phyloP scores from a whole-genome alignment of 1,140 invertebrate species.

The Drosophila erecta region DNA sequence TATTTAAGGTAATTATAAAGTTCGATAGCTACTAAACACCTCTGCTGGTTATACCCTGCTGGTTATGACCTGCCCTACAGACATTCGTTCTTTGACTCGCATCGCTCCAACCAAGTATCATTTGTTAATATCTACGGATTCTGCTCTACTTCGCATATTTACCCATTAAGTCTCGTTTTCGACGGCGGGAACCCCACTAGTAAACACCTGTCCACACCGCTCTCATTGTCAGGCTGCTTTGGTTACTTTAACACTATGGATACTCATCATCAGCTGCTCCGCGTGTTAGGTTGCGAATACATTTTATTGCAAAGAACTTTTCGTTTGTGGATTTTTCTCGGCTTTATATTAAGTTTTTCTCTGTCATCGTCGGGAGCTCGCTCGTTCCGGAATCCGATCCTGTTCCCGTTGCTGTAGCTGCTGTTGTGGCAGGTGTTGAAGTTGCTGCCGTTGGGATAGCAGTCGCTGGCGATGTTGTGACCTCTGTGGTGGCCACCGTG shows the following conservation, averaged over 20 bases:
- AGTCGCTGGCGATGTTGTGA: constrained; percentile 6
- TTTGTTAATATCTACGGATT: constrained; percentile 61
- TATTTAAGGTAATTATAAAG: constrained; percentile 50
- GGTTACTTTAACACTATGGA: constrained; percentile 51
- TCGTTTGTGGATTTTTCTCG: constrained; percentile 29
- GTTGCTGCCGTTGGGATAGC: constrained; percentile 15
- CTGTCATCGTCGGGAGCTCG: constrained; percentile 51
- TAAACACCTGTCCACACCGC: constrained; percentile 39
- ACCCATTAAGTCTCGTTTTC: constrained; percentile 68
- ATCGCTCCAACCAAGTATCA: constrained; percentile 6
- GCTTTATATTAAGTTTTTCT: constrained; percentile 69
- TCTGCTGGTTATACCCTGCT: constrained; percentile 24
- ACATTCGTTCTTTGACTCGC: constrained; percentile 6
- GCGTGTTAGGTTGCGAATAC: constrained; percentile 47
- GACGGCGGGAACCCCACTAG: constrained; percentile 49
- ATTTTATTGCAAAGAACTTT: constrained; percentile 50
- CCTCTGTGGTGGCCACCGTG: constrained; percentile 6
- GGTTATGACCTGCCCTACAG: not conserved
- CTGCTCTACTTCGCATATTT: constrained; percentile 24
- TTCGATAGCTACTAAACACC: constrained; percentile 47
- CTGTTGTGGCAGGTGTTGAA: constrained; percentile 13
- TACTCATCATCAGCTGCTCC: constrained; percentile 48
- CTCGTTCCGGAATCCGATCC: constrained; percentile 37
- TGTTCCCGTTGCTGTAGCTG: constrained; percentile 40
- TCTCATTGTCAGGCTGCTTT: constrained; percentile 52